A percentile compares a stretch with the other conserved stretches of the same genome.
phyloP scores from a whole-genome alignment of 2,888 invertebrate genomes.

The Calephelis perditalis region DNA sequence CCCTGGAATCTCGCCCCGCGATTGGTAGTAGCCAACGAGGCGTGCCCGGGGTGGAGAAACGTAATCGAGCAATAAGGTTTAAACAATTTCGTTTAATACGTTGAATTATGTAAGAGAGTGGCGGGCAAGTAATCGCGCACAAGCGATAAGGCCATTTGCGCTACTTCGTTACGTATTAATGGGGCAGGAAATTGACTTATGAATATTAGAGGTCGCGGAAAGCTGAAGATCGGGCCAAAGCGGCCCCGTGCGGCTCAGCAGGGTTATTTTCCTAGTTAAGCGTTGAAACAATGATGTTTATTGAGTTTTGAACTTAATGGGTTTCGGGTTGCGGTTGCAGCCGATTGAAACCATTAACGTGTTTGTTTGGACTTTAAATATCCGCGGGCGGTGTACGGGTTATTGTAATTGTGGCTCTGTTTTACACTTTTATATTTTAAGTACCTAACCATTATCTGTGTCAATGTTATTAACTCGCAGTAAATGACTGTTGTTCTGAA shows the following conservation, averaged over 20 bases:
- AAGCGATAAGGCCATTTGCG: conserved; percentile 79
- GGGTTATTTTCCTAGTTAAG: conserved; percentile 72
- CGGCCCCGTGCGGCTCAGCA: conserved; percentile 59
- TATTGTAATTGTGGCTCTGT: background rate
- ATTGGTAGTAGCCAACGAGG: conserved; percentile 69
- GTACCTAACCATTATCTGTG: no score
- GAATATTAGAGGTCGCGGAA: conserved; percentile 75
- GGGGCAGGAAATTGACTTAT: conserved; percentile 78
- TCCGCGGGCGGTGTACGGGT: conserved; percentile 7
- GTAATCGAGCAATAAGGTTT: conserved; percentile 80
- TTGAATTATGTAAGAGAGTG: conserved; percentile 79
- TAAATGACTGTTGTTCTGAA: no score
- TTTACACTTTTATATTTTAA: background rate
- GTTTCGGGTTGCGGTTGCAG: conserved; percentile 54
- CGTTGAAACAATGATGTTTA: conserved; percentile 72
- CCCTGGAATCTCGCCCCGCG: conserved; percentile 38
- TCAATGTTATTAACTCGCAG: no score
- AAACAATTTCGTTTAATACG: conserved; percentile 80
- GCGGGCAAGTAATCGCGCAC: conserved; percentile 77
- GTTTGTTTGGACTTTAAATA: conserved; percentile 45
- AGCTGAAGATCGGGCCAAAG: conserved; percentile 67
- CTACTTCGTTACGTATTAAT: conserved; percentile 79
- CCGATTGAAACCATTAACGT: conserved; percentile 63
- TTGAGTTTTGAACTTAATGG: conserved; percentile 72
- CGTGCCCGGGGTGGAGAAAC: conserved; percentile 71